Evolutionary conservation across 2,113 vertebrate genomes (phyloP).

Genomic region (Numenius arquata): DNA sequence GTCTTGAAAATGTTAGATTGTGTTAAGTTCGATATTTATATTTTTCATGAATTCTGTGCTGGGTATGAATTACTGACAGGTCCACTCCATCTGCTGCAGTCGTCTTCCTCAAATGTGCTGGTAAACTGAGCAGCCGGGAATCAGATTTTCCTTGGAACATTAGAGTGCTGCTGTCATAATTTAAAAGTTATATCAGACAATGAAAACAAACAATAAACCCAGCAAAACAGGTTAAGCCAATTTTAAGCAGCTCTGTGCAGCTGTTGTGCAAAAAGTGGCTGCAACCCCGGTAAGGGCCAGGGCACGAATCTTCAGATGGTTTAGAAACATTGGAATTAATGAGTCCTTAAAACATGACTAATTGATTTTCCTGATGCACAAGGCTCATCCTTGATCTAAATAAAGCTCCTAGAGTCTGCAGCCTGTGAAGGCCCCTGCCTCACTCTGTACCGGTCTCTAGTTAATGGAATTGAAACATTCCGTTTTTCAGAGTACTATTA

Average conservation of each 20-base stretch:
- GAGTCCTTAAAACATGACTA: not conserved
- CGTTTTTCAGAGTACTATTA: not conserved
- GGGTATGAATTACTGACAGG: slow-evolving; percentile 17
- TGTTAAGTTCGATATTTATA: not conserved
- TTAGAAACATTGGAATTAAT: slow-evolving; percentile 3
- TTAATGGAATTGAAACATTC: not conserved
- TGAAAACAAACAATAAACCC: slow-evolving; percentile 4
- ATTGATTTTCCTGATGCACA: not conserved
- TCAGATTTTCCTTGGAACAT: slow-evolving; percentile 16
- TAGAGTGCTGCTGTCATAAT: not conserved
- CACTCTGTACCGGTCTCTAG: not conserved
- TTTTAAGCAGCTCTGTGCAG: not conserved
- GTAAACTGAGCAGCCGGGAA: not conserved
- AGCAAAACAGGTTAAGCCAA: not conserved
- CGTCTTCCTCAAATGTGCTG: not conserved
- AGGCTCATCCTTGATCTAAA: not conserved
- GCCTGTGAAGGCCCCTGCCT: not conserved
- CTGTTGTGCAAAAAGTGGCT: not conserved
- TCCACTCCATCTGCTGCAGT: slow-evolving; percentile 27
- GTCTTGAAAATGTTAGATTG: not conserved
- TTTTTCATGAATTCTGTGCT: not conserved
- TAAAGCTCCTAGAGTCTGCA: not conserved
- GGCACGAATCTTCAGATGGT: not conserved
- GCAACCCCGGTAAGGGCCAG: not conserved
- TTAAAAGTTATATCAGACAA: slow-evolving; percentile 3